These are phyloP conservation scores for Gymnocheta viridis DNA, from an alignment of 2,888 invertebrate genomes.

Conservation along the genomic window DNA sequence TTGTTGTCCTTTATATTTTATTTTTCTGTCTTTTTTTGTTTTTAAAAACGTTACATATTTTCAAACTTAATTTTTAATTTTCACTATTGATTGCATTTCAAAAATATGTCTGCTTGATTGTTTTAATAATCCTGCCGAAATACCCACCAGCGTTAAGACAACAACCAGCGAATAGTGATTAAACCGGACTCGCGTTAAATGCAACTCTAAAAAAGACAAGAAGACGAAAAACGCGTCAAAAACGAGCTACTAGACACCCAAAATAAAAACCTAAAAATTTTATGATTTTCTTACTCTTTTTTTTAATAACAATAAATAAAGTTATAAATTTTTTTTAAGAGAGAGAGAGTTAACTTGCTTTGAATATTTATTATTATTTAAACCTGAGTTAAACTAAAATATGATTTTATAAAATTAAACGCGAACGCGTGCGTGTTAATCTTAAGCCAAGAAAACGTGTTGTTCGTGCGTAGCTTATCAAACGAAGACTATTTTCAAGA, in stretches of 20 bases:
- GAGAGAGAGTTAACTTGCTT: slow-evolving; percentile 19
- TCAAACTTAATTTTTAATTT: background rate
- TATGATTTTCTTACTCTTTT: slow-evolving; percentile 13
- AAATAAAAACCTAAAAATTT: slow-evolving; percentile 12
- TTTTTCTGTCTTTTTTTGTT: background rate
- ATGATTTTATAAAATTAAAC: slow-evolving; percentile 45
- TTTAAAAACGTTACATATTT: background rate
- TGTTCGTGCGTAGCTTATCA: slow-evolving; percentile 69
- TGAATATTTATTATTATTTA: slow-evolving; percentile 30
- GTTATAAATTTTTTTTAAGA: background rate
- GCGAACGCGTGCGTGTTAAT: slow-evolving; percentile 50
- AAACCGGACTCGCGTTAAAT: slow-evolving; percentile 63
- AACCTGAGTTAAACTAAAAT: slow-evolving; percentile 39
- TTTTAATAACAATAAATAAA: slow-evolving; percentile 6
- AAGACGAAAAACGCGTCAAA: slow-evolving; percentile 1
- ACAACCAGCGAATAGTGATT: slow-evolving; percentile 50
- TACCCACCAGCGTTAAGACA: slow-evolving; percentile 60
- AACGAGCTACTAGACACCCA: slow-evolving; percentile 25
- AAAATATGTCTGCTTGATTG: background rate
- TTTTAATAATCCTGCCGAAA: slow-evolving; percentile 32
- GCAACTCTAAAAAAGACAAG: slow-evolving; percentile 44
- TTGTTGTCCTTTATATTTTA: background rate
- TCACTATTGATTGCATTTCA: slow-evolving; percentile 2
- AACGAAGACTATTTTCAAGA: slow-evolving; percentile 69
- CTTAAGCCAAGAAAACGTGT: slow-evolving; percentile 34